Conservation (phyloP, 1,140 invertebrate species). For the Muscidifurax raptorellus region DNA sequence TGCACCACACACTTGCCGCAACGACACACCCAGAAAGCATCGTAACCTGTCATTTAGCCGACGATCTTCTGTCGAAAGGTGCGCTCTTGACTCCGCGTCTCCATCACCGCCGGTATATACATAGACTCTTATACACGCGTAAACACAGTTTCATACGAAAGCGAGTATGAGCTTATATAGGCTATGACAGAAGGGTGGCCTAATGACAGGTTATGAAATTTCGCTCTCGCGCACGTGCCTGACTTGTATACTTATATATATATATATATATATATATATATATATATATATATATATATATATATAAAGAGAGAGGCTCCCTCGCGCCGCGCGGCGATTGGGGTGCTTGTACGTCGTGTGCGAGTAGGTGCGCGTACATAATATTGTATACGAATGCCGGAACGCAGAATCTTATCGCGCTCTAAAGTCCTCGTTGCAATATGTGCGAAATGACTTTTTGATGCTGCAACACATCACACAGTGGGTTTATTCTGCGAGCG, state of each 20-base stretch:
- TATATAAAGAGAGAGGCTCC: not conserved
- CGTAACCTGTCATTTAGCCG: slow-evolving; percentile 39
- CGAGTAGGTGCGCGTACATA: not conserved
- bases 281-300: not conserved
- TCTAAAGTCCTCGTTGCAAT: not conserved
- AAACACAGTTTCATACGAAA: not conserved
- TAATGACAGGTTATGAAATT: slow-evolving; percentile 69
- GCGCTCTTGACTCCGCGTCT: not conserved
- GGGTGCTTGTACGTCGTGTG: not conserved
- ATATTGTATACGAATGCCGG: not conserved
- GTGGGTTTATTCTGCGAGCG: not conserved
- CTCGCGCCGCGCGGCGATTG: not conserved
- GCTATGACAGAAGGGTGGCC: slow-evolving; percentile 55
- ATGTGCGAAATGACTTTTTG: slow-evolving; percentile 34
- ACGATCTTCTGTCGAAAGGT: not conserved
- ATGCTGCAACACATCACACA: not conserved
- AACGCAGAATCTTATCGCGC: slow-evolving; percentile 40
- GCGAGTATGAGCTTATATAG: not conserved
- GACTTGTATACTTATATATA: not conserved
- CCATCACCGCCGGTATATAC: not conserved
- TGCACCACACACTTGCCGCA: not conserved
- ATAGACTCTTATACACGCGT: no score
- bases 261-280: not conserved
- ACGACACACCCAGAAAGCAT: not conserved
- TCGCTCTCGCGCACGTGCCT: slow-evolving; percentile 53